Percentiles rank a stretch among this genome's conserved stretches.
Conservation (phyloP, 2,113 vertebrate species). For the Athene cunicularia region DNA sequence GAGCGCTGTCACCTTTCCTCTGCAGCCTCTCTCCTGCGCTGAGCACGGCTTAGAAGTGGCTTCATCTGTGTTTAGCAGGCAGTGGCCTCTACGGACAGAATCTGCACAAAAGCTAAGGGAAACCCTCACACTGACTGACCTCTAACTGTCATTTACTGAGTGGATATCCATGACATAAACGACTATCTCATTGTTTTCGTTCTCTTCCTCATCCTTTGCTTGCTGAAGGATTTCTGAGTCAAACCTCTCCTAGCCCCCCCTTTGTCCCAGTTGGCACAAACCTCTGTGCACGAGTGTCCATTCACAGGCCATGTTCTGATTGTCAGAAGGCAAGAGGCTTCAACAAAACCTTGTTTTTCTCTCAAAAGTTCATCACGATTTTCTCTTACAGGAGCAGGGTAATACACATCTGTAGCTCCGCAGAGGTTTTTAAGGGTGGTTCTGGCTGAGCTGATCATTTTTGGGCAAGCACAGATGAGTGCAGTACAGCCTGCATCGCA, state of each 20-base stretch:
- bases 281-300: background rate
- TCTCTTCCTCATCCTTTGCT: background rate
- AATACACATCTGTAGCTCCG: background rate
- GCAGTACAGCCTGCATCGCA: background rate
- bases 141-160: accelerated
- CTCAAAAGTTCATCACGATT: accelerated
- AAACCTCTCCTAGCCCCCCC: background rate
- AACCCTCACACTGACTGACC: background rate
- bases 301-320: background rate
- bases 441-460: background rate
- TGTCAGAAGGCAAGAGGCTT: background rate
- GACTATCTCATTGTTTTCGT: background rate
- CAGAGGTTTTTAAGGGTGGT: background rate
- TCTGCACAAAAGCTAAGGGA: background rate
- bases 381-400: background rate
- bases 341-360: accelerated
- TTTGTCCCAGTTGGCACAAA: accelerated
- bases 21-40: background rate
- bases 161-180: accelerated
- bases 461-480: background rate
- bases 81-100: background rate
- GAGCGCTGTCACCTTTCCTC: background rate
- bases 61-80: background rate
- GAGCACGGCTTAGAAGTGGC: accelerated
- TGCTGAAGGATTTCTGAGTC: background rate